A percentile compares a stretch with the other conserved stretches of the same genome.
These are phyloP conservation scores for Mellivora capensis DNA, from an alignment of 2,113 vertebrate species.

Conservation along the genomic window DNA sequence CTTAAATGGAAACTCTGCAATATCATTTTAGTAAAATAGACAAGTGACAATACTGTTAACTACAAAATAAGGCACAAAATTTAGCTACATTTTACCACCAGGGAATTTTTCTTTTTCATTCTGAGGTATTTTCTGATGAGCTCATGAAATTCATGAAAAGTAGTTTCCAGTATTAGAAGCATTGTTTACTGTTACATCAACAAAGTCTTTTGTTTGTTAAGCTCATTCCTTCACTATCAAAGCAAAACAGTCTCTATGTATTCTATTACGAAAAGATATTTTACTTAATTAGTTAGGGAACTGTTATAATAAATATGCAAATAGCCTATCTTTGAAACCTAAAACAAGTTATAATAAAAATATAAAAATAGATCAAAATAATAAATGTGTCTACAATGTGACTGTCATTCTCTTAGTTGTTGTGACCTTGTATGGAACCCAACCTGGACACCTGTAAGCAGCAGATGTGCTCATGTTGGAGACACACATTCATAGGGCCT, in stretches of 20 bases:
- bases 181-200: neutral
- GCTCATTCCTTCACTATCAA: neutral
- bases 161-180: neutral
- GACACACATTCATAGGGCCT: neutral
- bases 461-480: neutral
- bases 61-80: neutral
- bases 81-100: neutral
- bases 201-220: neutral
- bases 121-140: neutral
- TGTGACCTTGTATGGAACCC: neutral
- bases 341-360: neutral
- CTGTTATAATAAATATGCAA: neutral
- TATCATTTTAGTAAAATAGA: conserved; percentile 5
- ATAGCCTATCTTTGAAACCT: neutral
- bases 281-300: neutral
- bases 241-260: neutral
- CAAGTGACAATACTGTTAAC: neutral
- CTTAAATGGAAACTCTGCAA: neutral
- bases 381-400: neutral
- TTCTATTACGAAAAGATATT: neutral
- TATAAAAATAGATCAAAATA: neutral
- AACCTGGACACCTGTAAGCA: neutral
- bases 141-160: neutral
- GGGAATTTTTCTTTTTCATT: neutral
- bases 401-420: neutral